Evolutionary conservation across 2,113 vertebrate species (phyloP).

Genomic region (Pontoporia blainvillei): DNA sequence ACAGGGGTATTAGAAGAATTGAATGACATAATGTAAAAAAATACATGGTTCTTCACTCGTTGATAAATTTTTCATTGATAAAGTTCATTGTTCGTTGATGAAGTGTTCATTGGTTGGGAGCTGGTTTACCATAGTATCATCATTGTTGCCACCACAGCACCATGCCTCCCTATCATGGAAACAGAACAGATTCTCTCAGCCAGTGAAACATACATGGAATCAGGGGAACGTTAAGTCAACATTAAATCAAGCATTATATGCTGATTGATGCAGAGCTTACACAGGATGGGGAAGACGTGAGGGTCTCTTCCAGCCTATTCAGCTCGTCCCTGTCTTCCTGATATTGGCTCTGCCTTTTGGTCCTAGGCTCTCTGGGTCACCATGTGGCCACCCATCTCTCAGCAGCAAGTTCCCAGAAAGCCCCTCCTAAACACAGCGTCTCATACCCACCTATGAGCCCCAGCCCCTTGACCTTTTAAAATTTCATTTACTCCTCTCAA

Average conservation of each 20-base stretch:
- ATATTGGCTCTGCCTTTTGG: not conserved
- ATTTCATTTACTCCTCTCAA: not conserved
- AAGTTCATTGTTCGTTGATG: not conserved
- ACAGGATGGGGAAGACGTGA: not conserved
- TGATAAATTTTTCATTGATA: not conserved
- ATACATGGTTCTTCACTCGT: not conserved
- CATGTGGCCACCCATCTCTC: not conserved
- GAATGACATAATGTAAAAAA: not conserved
- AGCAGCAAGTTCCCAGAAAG: not conserved
- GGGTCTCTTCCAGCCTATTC: not conserved
- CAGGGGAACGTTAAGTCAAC: not conserved
- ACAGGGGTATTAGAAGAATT: not conserved
- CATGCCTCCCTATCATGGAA: not conserved
- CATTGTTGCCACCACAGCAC: not conserved
- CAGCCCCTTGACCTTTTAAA: not conserved
- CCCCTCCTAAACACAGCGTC: not conserved
- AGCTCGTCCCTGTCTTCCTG: not conserved
- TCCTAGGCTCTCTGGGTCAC: not conserved
- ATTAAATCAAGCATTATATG: not conserved
- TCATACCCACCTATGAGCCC: not conserved
- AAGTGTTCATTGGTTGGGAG: not conserved
- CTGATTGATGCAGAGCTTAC: not conserved
- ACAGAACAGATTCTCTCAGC: not conserved
- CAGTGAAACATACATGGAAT: not conserved
- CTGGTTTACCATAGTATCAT: not conserved